Base-by-base conservation (phyloP, 2,113 vertebrate genomes). In the Clarias magur region DNA sequence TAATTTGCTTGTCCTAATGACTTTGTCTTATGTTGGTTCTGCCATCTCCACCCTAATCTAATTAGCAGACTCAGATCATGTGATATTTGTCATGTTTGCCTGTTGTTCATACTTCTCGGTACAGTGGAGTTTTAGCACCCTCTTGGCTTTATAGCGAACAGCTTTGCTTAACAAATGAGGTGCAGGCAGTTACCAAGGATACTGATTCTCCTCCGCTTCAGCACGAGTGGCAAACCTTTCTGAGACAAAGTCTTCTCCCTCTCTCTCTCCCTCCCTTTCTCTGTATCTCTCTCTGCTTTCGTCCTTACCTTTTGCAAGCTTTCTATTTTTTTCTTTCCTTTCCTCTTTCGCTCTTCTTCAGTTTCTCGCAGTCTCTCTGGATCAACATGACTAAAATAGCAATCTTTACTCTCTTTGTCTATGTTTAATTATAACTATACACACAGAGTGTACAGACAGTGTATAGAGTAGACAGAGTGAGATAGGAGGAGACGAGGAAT, bases 141-240 rank as follows among this genome's bases (percentile, higher is more conserved):
- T 78, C 73, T 65, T 85, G 89, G 91, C 90, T 91, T 87, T 85
- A 90, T 92, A 89, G 91, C 84, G 92, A 92, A 89, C 89, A 91
- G 82, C 91, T 92, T 88, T 25, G 89, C 91, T 95, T 93, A 91
- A 92, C 92, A 92, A 94, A 93, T 92, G 91, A 93, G 91, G 89
- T 90, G 90, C 86, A 86, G 88, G 89, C 92, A 90, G 95, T 95
- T 95, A 93, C 95, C 94, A 94, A 92, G 94, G 95, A 92, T 93
- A 95, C 95, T 88, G 87, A 84, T 85, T 89, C 82, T 91, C 75
- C 82, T 90, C 23, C 54, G 80, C 63, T 88, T 91, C 54, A 88
- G 92, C 90, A 90, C 90, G 91, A 93, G 90, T 92, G 90, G 91
- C 89, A 91, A 91, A 90, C 89, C 89, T 81, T 89, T 91, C 92